Base-by-base conservation (phyloP, 2,113 vertebrate species). In the Microcebus tavaratra region DNA sequence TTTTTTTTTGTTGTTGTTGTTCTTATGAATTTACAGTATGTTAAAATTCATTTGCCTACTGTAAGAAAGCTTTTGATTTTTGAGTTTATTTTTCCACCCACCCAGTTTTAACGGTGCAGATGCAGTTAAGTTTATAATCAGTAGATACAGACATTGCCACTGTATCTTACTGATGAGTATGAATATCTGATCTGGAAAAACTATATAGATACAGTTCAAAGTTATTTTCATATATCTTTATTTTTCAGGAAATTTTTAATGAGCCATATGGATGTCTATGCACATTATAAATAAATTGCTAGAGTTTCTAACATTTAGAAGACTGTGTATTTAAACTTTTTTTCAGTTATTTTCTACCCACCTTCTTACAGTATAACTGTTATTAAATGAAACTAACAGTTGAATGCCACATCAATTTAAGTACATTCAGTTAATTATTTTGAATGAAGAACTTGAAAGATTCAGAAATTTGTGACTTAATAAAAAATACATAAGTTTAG, bases 361-460 rank as follows among this genome's bases (percentile, higher is more conserved):
- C 42, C 17, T 96, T 84, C 72, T 61, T 91, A 70, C 85, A 18
- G 36, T 95, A 36, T 88, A 88, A 65, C 57, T 93, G 21, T 85
- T 96, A 61, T 2, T 80, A 90, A 94, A 36, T 88, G 42, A 76
- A 92, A 90, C 15, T 50, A 79, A 72, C 23, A 53, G 36, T 91
- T 91, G 59, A 91, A 86, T 95, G 45, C 13, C 23, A 68, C 2
- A 78, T 96, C 65, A 83, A 0, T 11, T 68, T 95, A 91, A 48
- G 29, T 72, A 12, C 27, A 34, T 92, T 68, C 42, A 95, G 18
- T 45, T 70, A 85, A 80, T 50, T 90, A 48, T 95, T 94, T 90
- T 92, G 42, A 92, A 91, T 85, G 59, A 96, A 92, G 86, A 75
- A 86, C 15, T 95, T 84, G 61, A 90, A 72, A 14, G 10, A 94